These are phyloP conservation scores for Meriones psammophilus DNA, from an alignment of 2,797 vertebrate genomes.

Conservation along the genomic window DNA sequence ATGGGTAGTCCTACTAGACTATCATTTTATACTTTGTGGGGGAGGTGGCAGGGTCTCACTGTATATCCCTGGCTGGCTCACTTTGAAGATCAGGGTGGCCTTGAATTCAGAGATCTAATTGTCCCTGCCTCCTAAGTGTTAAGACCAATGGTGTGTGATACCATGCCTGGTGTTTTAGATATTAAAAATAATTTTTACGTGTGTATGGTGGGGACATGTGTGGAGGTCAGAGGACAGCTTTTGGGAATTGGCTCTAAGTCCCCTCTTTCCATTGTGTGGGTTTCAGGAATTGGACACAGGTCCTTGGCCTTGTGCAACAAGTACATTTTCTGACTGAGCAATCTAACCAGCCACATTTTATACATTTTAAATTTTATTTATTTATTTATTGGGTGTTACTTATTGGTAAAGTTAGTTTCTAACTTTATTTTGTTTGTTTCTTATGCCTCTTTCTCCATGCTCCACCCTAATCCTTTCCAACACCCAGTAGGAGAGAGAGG, in stretches of 20 bases:
- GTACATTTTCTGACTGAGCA: background rate
- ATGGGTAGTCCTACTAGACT: background rate
- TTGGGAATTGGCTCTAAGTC: background rate
- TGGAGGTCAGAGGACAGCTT: background rate
- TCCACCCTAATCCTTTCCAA: too few relatives aligned
- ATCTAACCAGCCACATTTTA: background rate
- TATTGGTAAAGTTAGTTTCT: too few relatives aligned
- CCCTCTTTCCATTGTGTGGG: background rate
- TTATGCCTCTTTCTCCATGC: too few relatives aligned
- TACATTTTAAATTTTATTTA: background rate
- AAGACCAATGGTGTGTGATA: background rate
- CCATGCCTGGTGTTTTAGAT: background rate
- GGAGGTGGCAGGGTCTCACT: background rate
- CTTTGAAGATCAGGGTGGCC: background rate
- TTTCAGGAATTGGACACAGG: too few relatives aligned
- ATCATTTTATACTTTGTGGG: background rate
- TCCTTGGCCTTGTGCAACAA: background rate
- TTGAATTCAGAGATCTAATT: background rate
- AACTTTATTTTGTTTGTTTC: too few relatives aligned
- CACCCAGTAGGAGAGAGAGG: too few relatives aligned
- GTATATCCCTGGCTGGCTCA: background rate
- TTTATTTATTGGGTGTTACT: too few relatives aligned
- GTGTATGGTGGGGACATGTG: background rate
- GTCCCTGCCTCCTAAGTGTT: too few relatives aligned
- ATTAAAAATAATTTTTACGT: background rate